Evolutionary conservation across 2,113 vertebrate genomes (phyloP), one percentile per base, ranked within the genome.

Genomic region (Alligator sinensis): DNA sequence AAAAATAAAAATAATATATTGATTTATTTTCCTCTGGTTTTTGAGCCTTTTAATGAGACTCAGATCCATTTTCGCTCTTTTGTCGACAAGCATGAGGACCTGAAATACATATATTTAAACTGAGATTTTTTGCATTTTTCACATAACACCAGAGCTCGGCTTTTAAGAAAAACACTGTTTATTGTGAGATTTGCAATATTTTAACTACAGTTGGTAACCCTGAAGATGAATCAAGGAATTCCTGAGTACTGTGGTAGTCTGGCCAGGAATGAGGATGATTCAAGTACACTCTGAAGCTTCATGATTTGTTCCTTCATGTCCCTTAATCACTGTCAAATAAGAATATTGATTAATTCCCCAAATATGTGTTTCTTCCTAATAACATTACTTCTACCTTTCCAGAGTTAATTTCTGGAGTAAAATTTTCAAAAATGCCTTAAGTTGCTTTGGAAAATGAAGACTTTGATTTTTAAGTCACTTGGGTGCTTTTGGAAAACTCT

Each of bases 391-490:
- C 55, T 93, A 84, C 57, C 57, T 87, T 90, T 76, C 84, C 60
- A 72, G 34, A 10, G 58, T 68, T 86, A 68, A 77, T 74, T 80
- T 86, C 55, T 63, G 25, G 25, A 74, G 8, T 1, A 4, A 15
- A 72, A 3, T 8, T 84, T 91, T 90, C 0, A 88, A 90, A 89
- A 82, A 87, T 38, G 13, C 6, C 57, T 80, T 70, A 19, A 19
- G 38, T 28, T 63, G 5, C 14, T 25, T 58, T 58, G 22, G 84
- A 90, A 92, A 79, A 80, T 47, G 78, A 75, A 58, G 61, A 63
- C 76, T 25, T 11, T 58, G 58, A 19, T 91, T 96, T 79, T 61
- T 93, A 87, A 90, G 83, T 81, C 58, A 93, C 66, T 34, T 70
- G 87, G 87, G 77, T 91, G 70, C 61, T 64, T 15, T n/a, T 90